Conservation (phyloP, 2,797 vertebrate species). For the Chrosomus eos region DNA sequence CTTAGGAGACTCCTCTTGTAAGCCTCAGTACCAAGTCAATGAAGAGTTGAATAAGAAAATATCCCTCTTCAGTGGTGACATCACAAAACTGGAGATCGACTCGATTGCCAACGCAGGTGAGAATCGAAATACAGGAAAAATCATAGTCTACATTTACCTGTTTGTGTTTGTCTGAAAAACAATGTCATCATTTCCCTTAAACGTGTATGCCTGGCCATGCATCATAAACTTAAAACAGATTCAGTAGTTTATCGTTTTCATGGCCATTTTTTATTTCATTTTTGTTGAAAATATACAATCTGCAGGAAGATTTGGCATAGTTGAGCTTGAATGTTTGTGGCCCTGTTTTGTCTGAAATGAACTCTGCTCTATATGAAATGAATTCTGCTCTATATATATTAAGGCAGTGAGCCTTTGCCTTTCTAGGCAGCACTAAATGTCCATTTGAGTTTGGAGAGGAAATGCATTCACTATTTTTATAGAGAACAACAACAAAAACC, state of each 20-base stretch:
- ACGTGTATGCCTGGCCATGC: not conserved
- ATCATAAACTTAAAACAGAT: constrained; percentile 1
- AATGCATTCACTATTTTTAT: not conserved
- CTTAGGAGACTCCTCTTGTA: constrained; percentile 58
- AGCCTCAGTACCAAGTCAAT: constrained; percentile 61
- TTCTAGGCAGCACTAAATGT: constrained; percentile 1
- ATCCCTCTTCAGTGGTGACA: constrained; percentile 85
- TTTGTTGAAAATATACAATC: not conserved
- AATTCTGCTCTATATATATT: not conserved
- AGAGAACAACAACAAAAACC: not conserved
- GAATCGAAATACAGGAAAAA: constrained; percentile 7
- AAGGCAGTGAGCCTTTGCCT: constrained; percentile 13
- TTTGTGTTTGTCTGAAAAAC: constrained; percentile 4
- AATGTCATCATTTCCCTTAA: constrained; percentile 3
- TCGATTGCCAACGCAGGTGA: constrained; percentile 89
- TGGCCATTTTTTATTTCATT: not conserved
- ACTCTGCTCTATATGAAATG: not conserved
- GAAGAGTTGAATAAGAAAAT: constrained; percentile 83
- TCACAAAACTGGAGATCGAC: constrained; percentile 89
- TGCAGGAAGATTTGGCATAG: not conserved
- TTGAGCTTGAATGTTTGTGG: not conserved
- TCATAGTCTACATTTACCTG: not conserved
- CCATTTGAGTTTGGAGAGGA: not conserved
- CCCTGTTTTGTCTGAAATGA: not conserved
- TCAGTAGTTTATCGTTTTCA: constrained; percentile 16